phyloP scores from a whole-genome alignment of 2,888 invertebrate species.

The Fragum sueziense region DNA sequence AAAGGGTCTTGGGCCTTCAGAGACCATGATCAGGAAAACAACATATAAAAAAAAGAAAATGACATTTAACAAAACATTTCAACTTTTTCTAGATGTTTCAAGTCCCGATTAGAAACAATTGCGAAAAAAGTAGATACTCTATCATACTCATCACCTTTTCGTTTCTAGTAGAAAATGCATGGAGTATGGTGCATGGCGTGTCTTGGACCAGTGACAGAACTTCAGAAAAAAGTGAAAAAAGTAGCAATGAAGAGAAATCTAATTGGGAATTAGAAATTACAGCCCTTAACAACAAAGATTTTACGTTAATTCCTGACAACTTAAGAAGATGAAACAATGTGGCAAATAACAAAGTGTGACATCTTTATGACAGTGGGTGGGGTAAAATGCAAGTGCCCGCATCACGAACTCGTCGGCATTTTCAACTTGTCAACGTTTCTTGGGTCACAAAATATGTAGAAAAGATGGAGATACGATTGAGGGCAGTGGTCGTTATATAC shows the following conservation, averaged over 20 bases:
- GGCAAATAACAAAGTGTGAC: not conserved
- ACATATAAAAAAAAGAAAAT: not conserved
- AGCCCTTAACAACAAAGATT: too few species aligned
- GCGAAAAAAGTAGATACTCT: not conserved
- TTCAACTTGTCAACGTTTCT: not conserved
- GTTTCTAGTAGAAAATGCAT: not conserved
- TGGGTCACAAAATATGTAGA: too few species aligned
- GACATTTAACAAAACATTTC: too few species aligned
- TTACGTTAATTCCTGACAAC: too few species aligned
- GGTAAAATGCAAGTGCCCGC: conserved; percentile 14
- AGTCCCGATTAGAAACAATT: not conserved
- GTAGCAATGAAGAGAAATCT: too few species aligned
- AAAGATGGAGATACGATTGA: not conserved
- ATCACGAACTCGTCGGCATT: not conserved
- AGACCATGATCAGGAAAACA: not conserved
- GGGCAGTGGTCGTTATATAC: conserved; percentile 5
- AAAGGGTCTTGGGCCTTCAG: too few species aligned
- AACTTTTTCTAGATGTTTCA: not conserved
- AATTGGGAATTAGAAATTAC: too few species aligned
- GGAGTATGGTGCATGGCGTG: too few species aligned
- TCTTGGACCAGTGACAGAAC: too few species aligned
- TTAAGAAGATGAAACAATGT: too few species aligned
- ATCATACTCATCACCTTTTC: not conserved
- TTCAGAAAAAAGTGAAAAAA: too few species aligned
- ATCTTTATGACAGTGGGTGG: conserved; percentile 30